A percentile compares a stretch with the other conserved stretches of the same genome.
These are phyloP conservation scores for Athene cunicularia DNA, from an alignment of 2,113 vertebrate genomes.

Conservation along the genomic window DNA sequence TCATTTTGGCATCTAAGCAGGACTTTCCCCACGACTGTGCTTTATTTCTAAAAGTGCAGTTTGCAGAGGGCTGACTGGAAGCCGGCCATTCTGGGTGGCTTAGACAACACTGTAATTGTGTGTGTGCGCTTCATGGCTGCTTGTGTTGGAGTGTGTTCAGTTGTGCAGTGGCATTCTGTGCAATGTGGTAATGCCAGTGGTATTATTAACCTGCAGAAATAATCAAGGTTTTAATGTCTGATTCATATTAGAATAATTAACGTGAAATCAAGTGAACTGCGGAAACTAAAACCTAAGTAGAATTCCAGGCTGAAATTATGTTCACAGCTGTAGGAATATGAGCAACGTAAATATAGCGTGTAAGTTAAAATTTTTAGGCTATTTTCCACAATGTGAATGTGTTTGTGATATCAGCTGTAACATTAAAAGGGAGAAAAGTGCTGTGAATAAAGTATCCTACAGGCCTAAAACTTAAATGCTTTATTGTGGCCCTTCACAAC, in stretches of 20 bases:
- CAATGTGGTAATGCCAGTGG: rapidly evolving
- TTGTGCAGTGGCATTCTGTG: not conserved
- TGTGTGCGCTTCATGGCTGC: not conserved
- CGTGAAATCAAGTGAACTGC: not conserved
- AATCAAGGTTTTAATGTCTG: not conserved
- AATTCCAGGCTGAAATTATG: not conserved
- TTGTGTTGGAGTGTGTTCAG: rapidly evolving
- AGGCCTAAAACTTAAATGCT: not conserved
- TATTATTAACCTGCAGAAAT: not conserved
- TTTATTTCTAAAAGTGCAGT: not conserved
- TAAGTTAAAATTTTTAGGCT: not conserved
- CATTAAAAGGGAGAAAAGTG: not conserved
- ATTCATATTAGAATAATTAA: not conserved
- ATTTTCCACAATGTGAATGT: not conserved
- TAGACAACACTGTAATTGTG: rapidly evolving
- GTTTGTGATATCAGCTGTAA: not conserved
- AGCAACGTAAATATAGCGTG: not conserved
- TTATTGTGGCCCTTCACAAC: not conserved
- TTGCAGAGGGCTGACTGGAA: not conserved
- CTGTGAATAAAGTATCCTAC: not conserved
- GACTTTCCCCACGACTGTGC: not conserved
- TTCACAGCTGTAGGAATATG: not conserved
- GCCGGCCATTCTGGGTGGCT: not conserved
- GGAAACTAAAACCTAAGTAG: not conserved
- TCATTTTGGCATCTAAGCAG: not conserved